phyloP scores from a whole-genome alignment of 2,797 vertebrate genomes.

The Hylomyscus alleni region DNA sequence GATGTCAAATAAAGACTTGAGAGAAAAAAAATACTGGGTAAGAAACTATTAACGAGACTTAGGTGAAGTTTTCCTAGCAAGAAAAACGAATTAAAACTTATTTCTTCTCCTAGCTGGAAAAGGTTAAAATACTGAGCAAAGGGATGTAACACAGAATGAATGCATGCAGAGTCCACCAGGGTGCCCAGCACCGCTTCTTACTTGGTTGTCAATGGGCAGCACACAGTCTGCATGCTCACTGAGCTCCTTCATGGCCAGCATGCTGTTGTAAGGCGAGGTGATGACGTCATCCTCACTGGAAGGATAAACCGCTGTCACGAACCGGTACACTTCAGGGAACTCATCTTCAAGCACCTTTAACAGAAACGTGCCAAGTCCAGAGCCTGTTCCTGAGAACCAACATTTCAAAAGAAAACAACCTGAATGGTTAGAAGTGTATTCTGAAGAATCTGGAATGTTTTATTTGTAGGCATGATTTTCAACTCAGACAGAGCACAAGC shows the following conservation, averaged over 20 bases:
- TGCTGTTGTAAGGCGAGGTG: slow-evolving; percentile 98
- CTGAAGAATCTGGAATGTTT: neutral
- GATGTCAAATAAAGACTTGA: slow-evolving; percentile 96
- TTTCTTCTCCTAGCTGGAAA: slow-evolving; percentile 51
- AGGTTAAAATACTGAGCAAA: neutral
- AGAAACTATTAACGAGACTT: slow-evolving; percentile 68
- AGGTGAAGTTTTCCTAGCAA: slow-evolving; percentile 31
- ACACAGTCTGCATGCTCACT: slow-evolving; percentile 97
- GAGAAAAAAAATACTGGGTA: slow-evolving; percentile 64
- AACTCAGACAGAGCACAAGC: neutral
- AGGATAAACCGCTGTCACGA: slow-evolving; percentile 96
- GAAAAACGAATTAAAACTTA: slow-evolving; percentile 52
- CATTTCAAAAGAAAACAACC: slow-evolving; percentile 53
- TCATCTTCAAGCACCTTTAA: slow-evolving; percentile 96
- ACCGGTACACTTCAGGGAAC: slow-evolving; percentile 96
- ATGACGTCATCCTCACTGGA: slow-evolving; percentile 97
- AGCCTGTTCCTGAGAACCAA: slow-evolving; percentile 94
- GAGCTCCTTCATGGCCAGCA: slow-evolving; percentile 97
- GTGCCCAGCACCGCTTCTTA: slow-evolving; percentile 83
- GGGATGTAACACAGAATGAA: neutral
- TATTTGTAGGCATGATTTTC: slow-evolving; percentile 34
- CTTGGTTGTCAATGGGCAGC: slow-evolving; percentile 97
- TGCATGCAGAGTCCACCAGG: neutral
- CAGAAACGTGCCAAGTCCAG: slow-evolving; percentile 96
- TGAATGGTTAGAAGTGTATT: slow-evolving; percentile 5